Conservation (phyloP, 35 echinoderm and acorn worm species). For the Apostichopus parvimensis region DNA sequence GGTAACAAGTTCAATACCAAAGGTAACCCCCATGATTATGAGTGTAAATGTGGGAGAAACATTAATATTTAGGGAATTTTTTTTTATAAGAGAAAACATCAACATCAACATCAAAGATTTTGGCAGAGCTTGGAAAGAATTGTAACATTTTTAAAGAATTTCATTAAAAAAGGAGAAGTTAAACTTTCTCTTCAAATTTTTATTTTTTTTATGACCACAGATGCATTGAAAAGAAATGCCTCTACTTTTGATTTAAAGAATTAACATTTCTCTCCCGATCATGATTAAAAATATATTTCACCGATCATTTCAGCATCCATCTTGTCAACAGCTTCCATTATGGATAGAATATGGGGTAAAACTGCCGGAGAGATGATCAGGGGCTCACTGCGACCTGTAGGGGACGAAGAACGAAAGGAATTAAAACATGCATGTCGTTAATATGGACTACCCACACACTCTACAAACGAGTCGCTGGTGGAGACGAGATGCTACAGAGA, state of each 20-base stretch:
- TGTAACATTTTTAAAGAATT: too few species aligned
- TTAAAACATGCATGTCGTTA: neutral
- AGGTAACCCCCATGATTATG: too few species aligned
- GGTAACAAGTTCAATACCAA: too few species aligned
- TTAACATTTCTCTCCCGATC: neutral
- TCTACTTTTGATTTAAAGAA: neutral
- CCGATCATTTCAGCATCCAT: conserved; percentile 47
- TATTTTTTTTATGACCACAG: neutral
- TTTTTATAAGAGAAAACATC: too few species aligned
- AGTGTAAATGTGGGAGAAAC: neutral
- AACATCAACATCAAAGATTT: too few species aligned
- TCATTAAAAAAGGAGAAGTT: neutral
- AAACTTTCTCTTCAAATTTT: neutral
- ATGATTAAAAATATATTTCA: neutral
- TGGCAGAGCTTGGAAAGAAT: too few species aligned
- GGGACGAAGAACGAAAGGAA: neutral
- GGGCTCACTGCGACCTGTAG: conserved; percentile 12
- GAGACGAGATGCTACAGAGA: too few species aligned
- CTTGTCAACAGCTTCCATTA: conserved; percentile 34
- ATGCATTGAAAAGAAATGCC: too few species aligned
- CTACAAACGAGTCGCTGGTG: too few species aligned
- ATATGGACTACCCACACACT: too few species aligned
- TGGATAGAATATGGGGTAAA: conserved; percentile 18
- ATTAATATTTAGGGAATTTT: neutral
- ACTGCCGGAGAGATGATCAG: conserved; percentile 33